phyloP scores from a whole-genome alignment of 2,797 vertebrate genomes.

The Micrastur ruficollis region DNA sequence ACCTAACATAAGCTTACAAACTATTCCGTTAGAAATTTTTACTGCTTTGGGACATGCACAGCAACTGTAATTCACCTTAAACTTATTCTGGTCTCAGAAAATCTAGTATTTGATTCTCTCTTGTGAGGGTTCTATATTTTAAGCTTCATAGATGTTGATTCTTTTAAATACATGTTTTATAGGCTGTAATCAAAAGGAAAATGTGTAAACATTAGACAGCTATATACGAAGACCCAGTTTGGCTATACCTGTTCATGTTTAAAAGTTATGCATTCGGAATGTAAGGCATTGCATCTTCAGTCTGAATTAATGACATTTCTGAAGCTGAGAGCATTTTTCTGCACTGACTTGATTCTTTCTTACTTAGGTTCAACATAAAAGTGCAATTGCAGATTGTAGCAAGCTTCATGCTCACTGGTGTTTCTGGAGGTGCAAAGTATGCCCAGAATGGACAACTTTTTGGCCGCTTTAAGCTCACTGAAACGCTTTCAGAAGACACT shows the following conservation, averaged over 20 bases:
- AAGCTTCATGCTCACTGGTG: slow-evolving; percentile 98
- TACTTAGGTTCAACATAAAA: slow-evolving; percentile 96
- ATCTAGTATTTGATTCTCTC: not conserved
- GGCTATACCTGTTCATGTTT: not conserved
- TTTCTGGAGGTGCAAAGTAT: slow-evolving; percentile 97
- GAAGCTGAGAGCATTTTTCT: not conserved
- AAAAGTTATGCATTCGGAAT: not conserved
- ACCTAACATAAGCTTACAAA: not conserved
- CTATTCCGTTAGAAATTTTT: not conserved
- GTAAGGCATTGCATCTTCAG: not conserved
- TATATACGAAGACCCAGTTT: not conserved
- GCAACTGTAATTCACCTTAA: not conserved
- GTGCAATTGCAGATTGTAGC: slow-evolving; percentile 96
- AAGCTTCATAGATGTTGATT: not conserved
- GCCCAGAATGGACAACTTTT: slow-evolving; percentile 98
- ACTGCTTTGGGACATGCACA: not conserved
- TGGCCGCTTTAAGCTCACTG: slow-evolving; percentile 96
- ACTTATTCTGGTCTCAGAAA: not conserved
- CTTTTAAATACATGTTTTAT: not conserved
- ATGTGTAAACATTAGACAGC: not conserved
- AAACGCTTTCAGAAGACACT: slow-evolving; percentile 98
- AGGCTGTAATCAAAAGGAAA: not conserved
- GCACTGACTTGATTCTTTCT: slow-evolving; percentile 46
- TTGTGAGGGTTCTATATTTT: not conserved
- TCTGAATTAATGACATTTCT: not conserved